Conservation (phyloP, 2,113 vertebrate genomes). For the Myrmophylax atrothorax region DNA sequence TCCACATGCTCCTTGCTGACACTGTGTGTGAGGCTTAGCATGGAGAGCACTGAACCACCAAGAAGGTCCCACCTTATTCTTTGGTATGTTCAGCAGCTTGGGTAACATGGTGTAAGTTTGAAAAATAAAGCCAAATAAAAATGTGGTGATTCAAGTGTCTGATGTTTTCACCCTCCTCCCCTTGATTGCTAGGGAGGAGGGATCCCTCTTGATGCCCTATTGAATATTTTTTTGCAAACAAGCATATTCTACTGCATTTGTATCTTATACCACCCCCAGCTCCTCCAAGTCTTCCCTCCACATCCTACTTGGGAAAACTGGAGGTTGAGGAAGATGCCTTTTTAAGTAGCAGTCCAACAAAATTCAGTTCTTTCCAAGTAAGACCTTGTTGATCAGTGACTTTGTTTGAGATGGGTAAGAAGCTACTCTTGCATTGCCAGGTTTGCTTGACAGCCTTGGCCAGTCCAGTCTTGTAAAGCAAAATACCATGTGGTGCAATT, state of each 20-base stretch:
- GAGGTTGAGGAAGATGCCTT: neutral
- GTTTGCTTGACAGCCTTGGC: neutral
- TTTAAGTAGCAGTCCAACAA: neutral
- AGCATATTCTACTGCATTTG: neutral
- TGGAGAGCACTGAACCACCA: neutral
- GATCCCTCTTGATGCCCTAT: neutral
- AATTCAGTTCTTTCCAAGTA: neutral
- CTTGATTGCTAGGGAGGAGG: neutral
- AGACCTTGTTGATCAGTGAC: neutral
- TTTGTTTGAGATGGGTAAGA: neutral
- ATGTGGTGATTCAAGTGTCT: neutral
- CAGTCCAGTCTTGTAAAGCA: neutral
- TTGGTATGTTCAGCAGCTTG: neutral
- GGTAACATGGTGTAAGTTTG: neutral
- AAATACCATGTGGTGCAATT: neutral
- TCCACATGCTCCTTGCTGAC: neutral
- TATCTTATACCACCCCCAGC: neutral
- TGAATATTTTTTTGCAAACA: neutral
- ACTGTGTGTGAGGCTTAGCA: neutral
- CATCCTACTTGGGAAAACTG: neutral
- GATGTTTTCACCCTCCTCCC: neutral
- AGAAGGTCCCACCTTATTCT: neutral
- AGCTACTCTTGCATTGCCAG: neutral
- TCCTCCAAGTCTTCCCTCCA: neutral
- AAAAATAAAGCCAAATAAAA: neutral